Evolutionary conservation across 1,140 invertebrate species (phyloP), one percentile per base, ranked within the genome.

Genomic region (Choristoneura fumiferana): DNA sequence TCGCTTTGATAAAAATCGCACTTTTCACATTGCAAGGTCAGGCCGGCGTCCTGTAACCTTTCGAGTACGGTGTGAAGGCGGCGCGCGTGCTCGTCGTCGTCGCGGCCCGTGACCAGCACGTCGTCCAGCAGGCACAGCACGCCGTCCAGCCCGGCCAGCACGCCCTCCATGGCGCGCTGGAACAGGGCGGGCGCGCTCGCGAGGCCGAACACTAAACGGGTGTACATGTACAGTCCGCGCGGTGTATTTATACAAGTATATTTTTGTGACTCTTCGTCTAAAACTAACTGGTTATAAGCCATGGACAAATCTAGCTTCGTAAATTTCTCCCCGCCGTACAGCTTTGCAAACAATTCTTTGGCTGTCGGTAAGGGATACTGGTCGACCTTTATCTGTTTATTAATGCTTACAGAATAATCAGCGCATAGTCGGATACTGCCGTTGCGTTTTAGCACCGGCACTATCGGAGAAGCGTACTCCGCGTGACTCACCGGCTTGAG

Each of bases 231-330:
- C 8, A 58, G 40, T 1, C 57, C 43, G 1, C 18, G 6, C 8
- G 35, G 34, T 14, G 57, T 58, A 34, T 49, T 49, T 6, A 58
- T 58, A 12, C 33, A 40, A 4, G 57, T 49, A 15, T 14, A 5
- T 10, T 13, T 15, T 14, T 29, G 17, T 18, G 33, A 29, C 34
- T 12, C 22, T 76, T 83, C 66, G n/a, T n/a, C n/a, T 87, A 91
- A 0, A 89, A 89, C n/a, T n/a, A n/a, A n/a, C n/a, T n/a, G n/a
- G n/a, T n/a, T n/a, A n/a, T n/a, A n/a, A n/a, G n/a, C n/a, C 22
- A 69, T 75, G 0, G 56, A 60, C 10, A 89, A 53, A 63, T 90
- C 87, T 3, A 90, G 55, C 6, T 77, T 71, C 59, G 65, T 62
- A 60, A 75, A 85, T n/a, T 63, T 5, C 55, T 72, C 35, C 6